These are phyloP conservation scores for Theretra japonica DNA, from an alignment of 2,888 invertebrate genomes.

Conservation along the genomic window DNA sequence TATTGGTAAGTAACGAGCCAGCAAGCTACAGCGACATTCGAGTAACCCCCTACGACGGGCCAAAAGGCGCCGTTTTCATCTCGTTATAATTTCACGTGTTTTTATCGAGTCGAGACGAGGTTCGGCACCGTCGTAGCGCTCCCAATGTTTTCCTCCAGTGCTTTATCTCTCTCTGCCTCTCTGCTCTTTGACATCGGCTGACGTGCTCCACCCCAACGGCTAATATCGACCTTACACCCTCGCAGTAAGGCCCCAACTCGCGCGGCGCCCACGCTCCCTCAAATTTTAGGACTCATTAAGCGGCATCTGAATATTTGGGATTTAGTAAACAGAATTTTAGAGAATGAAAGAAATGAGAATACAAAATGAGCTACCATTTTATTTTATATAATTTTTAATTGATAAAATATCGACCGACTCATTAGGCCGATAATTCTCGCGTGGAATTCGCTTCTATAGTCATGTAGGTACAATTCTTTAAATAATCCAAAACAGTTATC, in stretches of 20 bases:
- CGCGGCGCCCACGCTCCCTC: slow-evolving; percentile 45
- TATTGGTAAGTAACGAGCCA: slow-evolving; percentile 46
- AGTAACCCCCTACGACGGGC: slow-evolving; percentile 52
- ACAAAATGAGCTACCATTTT: slow-evolving; percentile 47
- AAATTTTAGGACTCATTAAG: slow-evolving; percentile 78
- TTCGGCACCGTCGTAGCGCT: slow-evolving; percentile 46
- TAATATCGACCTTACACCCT: slow-evolving; percentile 61
- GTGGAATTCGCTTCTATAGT: slow-evolving; percentile 1
- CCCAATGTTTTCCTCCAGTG: slow-evolving; percentile 75
- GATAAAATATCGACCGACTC: neutral
- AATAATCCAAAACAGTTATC: neutral
- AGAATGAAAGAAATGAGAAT: slow-evolving; percentile 60
- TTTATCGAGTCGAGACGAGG: slow-evolving; percentile 53
- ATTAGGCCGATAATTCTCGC: neutral
- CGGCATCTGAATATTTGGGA: slow-evolving; percentile 71
- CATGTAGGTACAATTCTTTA: neutral
- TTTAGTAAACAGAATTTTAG: slow-evolving; percentile 71
- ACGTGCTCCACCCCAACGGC: slow-evolving; percentile 61
- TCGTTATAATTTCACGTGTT: slow-evolving; percentile 55
- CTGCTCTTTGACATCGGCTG: slow-evolving; percentile 81
- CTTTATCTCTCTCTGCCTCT: slow-evolving; percentile 74
- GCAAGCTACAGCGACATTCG: slow-evolving; percentile 48
- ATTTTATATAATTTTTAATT: slow-evolving; percentile 31
- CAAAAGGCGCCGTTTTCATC: slow-evolving; percentile 46
- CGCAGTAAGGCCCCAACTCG: slow-evolving; percentile 54